These are phyloP conservation scores for Mormyrus hasselquistii DNA, from an alignment of 2,797 vertebrate genomes.

Conservation along the genomic window DNA sequence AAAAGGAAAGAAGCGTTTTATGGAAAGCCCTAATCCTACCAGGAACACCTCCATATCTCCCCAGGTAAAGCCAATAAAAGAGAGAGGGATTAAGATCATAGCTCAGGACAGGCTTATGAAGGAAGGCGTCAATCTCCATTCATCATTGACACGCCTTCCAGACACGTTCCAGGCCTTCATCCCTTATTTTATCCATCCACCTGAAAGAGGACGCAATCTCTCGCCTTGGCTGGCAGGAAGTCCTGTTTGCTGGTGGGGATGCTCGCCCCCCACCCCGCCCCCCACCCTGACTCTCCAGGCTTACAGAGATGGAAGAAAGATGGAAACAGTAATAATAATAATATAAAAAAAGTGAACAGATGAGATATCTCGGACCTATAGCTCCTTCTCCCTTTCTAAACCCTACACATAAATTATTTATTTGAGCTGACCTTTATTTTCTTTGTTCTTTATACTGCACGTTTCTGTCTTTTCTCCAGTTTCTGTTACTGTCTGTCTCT, in stretches of 20 bases:
- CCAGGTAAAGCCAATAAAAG: conserved; percentile 9
- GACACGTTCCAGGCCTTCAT: conserved; percentile 42
- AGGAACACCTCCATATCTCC: not conserved
- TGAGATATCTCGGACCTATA: conserved; percentile 45
- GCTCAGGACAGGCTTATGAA: conserved; percentile 76
- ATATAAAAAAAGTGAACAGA: conserved; percentile 50
- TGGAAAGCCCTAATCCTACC: too few species aligned
- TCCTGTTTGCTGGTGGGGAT: conserved; percentile 65
- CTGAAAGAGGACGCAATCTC: conserved; percentile 45
- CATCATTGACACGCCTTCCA: conserved; percentile 64
- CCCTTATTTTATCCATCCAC: conserved; percentile 41
- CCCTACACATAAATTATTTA: conserved; percentile 34
- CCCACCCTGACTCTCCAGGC: conserved; percentile 23
- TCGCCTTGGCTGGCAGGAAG: conserved; percentile 58
- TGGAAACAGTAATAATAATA: conserved; percentile 68
- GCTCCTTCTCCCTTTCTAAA: conserved; percentile 15
- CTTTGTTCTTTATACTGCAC: conserved; percentile 37
- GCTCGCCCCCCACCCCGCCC: conserved; percentile 27
- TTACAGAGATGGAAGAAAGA: conserved; percentile 57
- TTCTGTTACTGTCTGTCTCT: conserved; percentile 35
- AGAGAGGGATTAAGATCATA: conserved; percentile 89
- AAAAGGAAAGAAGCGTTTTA: not conserved
- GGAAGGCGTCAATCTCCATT: conserved; percentile 68
- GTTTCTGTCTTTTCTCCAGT: not conserved
- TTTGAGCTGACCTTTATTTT: conserved; percentile 35